Evolutionary conservation across 2,797 vertebrate genomes (phyloP).

Genomic region (Bradypodion ventrale): DNA sequence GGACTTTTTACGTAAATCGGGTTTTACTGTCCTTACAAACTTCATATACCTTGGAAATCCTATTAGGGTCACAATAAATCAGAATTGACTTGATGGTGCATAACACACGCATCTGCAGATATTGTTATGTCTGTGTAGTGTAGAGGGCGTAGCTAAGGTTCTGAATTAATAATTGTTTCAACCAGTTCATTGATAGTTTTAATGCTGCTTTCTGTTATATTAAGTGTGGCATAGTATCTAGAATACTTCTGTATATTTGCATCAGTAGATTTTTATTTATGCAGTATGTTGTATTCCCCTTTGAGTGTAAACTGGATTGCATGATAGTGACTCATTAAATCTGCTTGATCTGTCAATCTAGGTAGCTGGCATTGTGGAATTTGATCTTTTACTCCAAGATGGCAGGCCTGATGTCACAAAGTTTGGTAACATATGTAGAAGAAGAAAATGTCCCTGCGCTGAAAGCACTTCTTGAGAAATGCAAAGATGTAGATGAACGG

Average conservation of each 20-base stretch:
- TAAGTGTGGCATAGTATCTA: background rate
- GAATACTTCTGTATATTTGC: background rate
- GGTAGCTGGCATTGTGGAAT: slow-evolving; percentile 47
- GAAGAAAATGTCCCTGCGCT: slow-evolving; percentile 93
- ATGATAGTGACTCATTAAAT: background rate
- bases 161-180: background rate
- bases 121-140: background rate
- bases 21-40: too few relatives aligned
- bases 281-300: rapidly evolving
- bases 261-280: background rate
- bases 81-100: too few relatives aligned
- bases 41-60: too few relatives aligned
- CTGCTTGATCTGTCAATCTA: slow-evolving; percentile 37
- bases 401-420: slow-evolving; percentile 93
- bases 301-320: background rate
- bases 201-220: background rate
- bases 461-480: slow-evolving; percentile 90
- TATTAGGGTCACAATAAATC: too few relatives aligned
- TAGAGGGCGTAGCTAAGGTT: background rate
- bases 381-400: slow-evolving; percentile 76
- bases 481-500: slow-evolving; percentile 95
- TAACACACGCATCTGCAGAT: too few relatives aligned
- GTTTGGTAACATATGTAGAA: slow-evolving; percentile 92
- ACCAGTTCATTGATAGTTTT: background rate
- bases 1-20: too few relatives aligned